These are phyloP conservation scores for Aratinga solstitialis DNA, from an alignment of 2,797 vertebrate genomes.

Conservation along the genomic window DNA sequence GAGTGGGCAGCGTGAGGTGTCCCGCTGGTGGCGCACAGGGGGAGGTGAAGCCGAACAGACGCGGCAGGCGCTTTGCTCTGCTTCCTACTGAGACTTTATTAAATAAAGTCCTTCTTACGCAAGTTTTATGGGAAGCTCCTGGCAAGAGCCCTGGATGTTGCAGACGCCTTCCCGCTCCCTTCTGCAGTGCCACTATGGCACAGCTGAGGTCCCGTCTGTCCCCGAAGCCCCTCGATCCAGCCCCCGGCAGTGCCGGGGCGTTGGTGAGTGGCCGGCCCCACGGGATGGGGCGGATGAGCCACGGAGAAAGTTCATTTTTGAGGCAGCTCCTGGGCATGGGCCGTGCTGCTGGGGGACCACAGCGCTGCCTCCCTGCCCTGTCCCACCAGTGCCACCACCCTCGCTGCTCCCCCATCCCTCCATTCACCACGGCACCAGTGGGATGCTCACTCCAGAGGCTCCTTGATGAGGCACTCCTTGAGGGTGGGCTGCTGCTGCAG, in stretches of 20 bases:
- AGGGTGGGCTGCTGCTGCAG: conserved; percentile 81
- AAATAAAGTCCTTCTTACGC: neutral
- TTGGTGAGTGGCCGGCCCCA: accelerated
- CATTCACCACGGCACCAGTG: neutral
- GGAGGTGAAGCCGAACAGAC: neutral
- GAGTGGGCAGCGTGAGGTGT: neutral
- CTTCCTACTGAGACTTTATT: conserved; percentile 35
- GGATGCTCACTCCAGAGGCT: conserved; percentile 80
- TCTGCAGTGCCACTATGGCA: neutral
- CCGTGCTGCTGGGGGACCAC: neutral
- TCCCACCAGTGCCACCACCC: neutral
- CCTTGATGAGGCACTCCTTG: conserved; percentile 88
- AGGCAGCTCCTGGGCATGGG: neutral
- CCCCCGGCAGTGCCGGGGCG: neutral
- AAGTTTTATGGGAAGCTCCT: neutral
- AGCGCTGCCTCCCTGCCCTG: neutral
- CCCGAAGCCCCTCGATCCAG: accelerated
- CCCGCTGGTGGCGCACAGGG: neutral
- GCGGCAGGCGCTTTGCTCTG: neutral
- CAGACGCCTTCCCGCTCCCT: neutral
- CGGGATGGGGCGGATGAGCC: neutral
- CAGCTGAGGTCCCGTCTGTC: neutral
- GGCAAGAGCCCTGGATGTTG: neutral
- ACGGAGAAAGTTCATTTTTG: conserved; percentile 3
- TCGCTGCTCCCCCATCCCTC: neutral